Evolutionary conservation across 2,888 invertebrate genomes (phyloP).

Genomic region (Masnerella sp.): DNA sequence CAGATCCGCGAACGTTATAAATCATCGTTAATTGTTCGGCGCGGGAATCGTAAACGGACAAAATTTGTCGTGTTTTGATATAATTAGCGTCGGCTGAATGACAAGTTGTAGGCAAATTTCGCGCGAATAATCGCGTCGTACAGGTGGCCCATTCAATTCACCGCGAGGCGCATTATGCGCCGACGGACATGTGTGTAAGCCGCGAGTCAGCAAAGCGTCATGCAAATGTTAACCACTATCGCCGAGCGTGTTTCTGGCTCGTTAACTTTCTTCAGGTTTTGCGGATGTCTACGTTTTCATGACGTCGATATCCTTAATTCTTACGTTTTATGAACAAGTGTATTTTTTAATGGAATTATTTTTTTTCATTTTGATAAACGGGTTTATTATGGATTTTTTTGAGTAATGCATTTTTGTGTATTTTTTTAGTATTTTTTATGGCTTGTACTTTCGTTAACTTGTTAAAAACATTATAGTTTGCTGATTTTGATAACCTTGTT

Average conservation of each 20-base stretch:
- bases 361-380: too few species aligned
- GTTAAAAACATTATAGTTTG: too few species aligned
- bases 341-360: too few species aligned
- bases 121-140: constrained; percentile 31
- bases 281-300: constrained; percentile 21
- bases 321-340: too few species aligned
- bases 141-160: constrained; percentile 53
- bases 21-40: background rate
- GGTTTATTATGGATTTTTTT: too few species aligned
- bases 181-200: constrained; percentile 45
- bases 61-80: background rate
- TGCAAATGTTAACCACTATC: constrained; percentile 60
- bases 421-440: too few species aligned
- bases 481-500: too few species aligned
- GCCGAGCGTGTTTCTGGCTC: constrained; percentile 43
- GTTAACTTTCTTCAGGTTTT: constrained; percentile 53
- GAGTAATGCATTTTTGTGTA: too few species aligned
- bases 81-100: constrained; percentile 19
- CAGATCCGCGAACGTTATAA: constrained; percentile 10
- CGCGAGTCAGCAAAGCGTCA: constrained; percentile 52
- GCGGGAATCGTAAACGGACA: too few species aligned
- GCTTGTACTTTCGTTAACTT: too few species aligned
- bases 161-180: constrained; percentile 57
- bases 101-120: constrained; percentile 18
- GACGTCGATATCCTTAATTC: constrained; percentile 13